Percentiles rank a stretch among this genome's conserved stretches.
These are phyloP conservation scores for Eufriesea mexicana DNA, from an alignment of 1,140 invertebrate species.

Conservation along the genomic window DNA sequence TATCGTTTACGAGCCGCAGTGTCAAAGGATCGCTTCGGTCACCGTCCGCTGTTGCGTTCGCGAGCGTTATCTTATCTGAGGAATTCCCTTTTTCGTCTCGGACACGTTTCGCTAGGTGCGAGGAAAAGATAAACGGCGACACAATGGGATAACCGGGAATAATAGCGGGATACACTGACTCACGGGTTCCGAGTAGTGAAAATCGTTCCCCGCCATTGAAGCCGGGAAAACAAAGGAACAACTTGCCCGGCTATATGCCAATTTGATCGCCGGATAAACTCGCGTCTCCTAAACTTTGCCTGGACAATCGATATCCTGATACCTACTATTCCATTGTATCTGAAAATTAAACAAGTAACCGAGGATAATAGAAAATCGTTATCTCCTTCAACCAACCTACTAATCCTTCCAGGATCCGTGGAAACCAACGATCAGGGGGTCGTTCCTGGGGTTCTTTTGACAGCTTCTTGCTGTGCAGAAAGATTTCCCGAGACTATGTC, in stretches of 20 bases:
- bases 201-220: not conserved
- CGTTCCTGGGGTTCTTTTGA: not conserved
- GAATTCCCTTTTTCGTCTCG: not conserved
- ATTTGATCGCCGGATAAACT: conserved; percentile 7
- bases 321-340: not conserved
- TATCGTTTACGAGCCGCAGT: not conserved
- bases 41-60: too few species aligned
- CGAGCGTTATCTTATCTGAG: too few species aligned
- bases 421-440: not conserved
- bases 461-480: not conserved
- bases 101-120: not conserved
- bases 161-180: not conserved
- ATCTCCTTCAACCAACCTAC: not conserved
- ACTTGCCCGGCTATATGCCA: not conserved
- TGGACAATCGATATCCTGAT: not conserved
- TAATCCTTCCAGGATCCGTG: not conserved
- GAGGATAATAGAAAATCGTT: not conserved
- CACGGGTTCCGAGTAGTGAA: not conserved
- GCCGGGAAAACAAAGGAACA: not conserved
- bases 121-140: not conserved
- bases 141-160: not conserved
- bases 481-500: too few species aligned
- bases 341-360: not conserved
- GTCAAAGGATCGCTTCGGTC: too few species aligned
- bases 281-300: not conserved